Conservation (phyloP, 2,888 invertebrate genomes). For the Melangyna quadrimaculata region DNA sequence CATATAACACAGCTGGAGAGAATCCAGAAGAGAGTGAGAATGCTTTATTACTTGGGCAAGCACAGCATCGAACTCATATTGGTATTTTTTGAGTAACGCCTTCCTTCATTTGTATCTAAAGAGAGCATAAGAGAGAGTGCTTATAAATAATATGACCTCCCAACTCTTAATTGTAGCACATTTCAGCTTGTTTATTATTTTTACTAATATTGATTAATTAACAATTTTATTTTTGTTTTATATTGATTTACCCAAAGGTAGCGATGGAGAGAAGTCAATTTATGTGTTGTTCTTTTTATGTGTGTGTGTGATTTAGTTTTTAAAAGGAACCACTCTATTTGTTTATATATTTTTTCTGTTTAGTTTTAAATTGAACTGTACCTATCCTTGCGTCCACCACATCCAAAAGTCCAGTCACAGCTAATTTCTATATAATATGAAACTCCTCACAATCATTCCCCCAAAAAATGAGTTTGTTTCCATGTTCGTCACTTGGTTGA, state of each 20-base stretch:
- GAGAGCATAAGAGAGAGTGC: constrained; percentile 57
- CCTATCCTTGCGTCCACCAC: constrained; percentile 28
- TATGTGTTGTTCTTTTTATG: constrained; percentile 43
- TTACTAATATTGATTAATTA: constrained; percentile 46
- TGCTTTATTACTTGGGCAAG: constrained; percentile 81
- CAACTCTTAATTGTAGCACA: constrained; percentile 68
- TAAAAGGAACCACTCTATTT: neutral
- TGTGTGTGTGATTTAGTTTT: constrained; percentile 31
- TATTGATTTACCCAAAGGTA: neutral
- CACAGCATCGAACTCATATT: constrained; percentile 81
- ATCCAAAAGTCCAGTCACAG: constrained; percentile 6
- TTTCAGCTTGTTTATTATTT: constrained; percentile 69
- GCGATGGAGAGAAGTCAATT: neutral
- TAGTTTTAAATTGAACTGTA: neutral
- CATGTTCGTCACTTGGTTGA: constrained; percentile 51
- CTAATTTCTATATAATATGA: constrained; percentile 3
- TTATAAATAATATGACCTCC: constrained; percentile 37
- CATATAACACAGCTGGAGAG: constrained; percentile 78
- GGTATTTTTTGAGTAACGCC: constrained; percentile 81
- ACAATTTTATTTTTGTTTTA: constrained; percentile 28
- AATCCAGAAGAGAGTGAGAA: constrained; percentile 81
- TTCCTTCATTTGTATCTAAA: constrained; percentile 73
- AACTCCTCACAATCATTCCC: constrained; percentile 37
- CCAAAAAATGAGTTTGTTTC: constrained; percentile 35
- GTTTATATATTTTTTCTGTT: neutral